Percentiles rank a stretch among this genome's conserved stretches.
phyloP scores from a whole-genome alignment of 2,797 vertebrate genomes.

The Fratercula arctica region DNA sequence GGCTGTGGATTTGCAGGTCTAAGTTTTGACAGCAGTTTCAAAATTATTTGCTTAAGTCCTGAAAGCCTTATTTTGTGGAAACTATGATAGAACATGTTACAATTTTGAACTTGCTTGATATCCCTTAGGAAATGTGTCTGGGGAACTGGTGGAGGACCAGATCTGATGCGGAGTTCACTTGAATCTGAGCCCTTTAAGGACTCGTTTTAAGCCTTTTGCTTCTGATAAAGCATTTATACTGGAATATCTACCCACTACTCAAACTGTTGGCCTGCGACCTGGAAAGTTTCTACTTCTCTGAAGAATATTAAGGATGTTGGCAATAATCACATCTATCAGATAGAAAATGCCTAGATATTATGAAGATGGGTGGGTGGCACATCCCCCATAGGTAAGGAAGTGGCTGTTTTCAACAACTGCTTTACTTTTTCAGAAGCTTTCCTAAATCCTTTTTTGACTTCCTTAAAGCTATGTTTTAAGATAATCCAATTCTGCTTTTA shows the following conservation, averaged over 20 bases:
- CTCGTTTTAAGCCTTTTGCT: neutral
- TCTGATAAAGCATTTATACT: neutral
- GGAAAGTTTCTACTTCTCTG: neutral
- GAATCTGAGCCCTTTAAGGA: neutral
- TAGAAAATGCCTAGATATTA: neutral
- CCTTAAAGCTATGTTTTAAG: slow-evolving; percentile 5
- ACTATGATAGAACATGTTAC: neutral
- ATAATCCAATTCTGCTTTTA: neutral
- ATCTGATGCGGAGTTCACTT: neutral
- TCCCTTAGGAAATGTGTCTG: neutral
- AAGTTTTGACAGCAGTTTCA: neutral
- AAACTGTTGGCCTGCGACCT: neutral
- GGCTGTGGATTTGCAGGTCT: neutral
- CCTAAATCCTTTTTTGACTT: neutral
- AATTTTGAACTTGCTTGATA: neutral
- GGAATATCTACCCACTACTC: neutral
- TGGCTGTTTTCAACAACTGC: neutral
- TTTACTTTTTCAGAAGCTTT: neutral
- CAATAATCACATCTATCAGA: neutral
- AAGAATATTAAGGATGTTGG: neutral
- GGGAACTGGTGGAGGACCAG: neutral
- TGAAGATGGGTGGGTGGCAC: neutral
- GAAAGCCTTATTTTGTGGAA: neutral
- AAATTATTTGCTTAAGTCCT: neutral
- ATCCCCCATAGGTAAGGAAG: neutral